Conservation (phyloP, 2,888 invertebrate genomes). For the Mystacides longicornis region DNA sequence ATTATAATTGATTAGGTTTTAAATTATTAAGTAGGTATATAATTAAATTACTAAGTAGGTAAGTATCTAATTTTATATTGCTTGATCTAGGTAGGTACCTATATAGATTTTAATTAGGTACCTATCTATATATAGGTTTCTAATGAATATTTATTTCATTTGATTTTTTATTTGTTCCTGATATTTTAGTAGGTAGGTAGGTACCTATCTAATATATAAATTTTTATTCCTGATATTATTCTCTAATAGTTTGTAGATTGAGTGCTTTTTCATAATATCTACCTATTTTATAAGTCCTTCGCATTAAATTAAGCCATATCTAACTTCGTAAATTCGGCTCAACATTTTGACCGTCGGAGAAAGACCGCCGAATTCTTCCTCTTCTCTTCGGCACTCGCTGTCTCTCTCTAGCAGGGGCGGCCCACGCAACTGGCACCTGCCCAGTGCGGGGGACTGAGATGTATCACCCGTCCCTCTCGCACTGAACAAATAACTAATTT, state of each 20-base stretch:
- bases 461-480: conserved; percentile 6
- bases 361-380: neutral
- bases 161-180: neutral
- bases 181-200: neutral
- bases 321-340: no score
- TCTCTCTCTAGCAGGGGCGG: neutral
- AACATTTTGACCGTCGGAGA: no score
- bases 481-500: conserved; percentile 17
- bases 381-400: neutral
- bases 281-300: no score
- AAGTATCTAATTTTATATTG: no score
- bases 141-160: neutral
- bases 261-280: no score
- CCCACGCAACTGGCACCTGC: neutral
- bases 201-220: neutral
- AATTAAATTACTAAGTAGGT: no score
- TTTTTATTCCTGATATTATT: no score
- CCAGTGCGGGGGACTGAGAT: neutral
- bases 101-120: neutral
- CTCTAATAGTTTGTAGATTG: no score
- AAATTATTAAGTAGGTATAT: no score
- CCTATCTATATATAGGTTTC: neutral
- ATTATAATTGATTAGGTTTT: conserved; percentile 1
- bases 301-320: no score
- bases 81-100: neutral